Evolutionary conservation across 2,113 vertebrate species (phyloP).

Genomic region (Hiodon tergisus): DNA sequence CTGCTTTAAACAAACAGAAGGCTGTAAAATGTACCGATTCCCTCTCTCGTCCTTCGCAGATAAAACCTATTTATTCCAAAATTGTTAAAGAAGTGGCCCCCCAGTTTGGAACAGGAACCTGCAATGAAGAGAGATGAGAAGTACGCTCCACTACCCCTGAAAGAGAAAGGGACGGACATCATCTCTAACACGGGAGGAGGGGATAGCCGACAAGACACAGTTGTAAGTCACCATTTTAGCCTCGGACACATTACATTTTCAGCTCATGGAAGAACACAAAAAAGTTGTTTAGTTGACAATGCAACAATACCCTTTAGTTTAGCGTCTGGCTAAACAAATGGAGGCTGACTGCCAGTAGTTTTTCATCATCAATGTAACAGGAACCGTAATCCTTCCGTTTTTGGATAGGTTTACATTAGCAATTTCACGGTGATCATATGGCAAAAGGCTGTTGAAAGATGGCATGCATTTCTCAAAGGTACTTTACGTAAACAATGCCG

Average conservation of each 20-base stretch:
- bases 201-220: constrained; percentile 59
- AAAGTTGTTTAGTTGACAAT: too few species aligned
- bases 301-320: too few species aligned
- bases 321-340: too few species aligned
- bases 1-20: too few species aligned
- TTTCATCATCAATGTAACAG: not conserved
- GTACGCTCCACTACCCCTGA: constrained; percentile 58
- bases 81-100: constrained; percentile 29
- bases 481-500: too few species aligned
- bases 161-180: constrained; percentile 62
- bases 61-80: constrained; percentile 26
- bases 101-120: constrained; percentile 24
- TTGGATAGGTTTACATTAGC: not conserved
- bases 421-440: too few species aligned
- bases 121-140: constrained; percentile 65
- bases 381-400: not conserved
- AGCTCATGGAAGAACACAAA: too few species aligned
- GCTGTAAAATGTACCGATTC: not conserved
- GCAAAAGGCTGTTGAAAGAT: too few species aligned
- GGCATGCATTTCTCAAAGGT: too few species aligned
- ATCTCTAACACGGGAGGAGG: constrained; percentile 54
- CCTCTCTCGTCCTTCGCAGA: constrained; percentile 33
- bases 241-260: too few species aligned
- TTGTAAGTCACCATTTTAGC: constrained; percentile 58
- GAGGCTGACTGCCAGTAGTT: too few species aligned